Base-by-base conservation (phyloP, 1,140 invertebrate genomes). In the Pogonomyrmex barbatus region DNA sequence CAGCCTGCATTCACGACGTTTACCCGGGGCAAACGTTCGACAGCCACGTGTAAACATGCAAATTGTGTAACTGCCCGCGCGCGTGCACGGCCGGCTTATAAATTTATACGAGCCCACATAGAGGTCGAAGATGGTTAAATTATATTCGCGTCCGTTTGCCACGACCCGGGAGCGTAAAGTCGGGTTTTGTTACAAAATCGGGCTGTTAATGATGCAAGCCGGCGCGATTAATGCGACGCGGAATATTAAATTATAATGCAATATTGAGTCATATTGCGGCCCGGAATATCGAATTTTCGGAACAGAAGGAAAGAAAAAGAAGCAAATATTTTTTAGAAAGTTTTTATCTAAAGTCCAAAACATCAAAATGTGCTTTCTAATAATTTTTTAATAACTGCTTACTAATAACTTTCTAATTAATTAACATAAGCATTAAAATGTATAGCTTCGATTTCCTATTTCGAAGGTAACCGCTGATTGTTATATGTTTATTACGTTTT, bases 1-100 rank as follows among this genome's bases (percentile, higher is more conserved):
- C 47, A 58, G 58, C 36, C 45, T 54, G 82, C 62, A 85, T 85
- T 54, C 86, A 65, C 62, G 78, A 70, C 67, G 77, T 87, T 87
- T 87, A 86, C 85, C 47, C 63, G 39, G 47, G 8, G 86, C 70
- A 87, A 87, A 87, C 71, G 78, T 87, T 70, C 47, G 54, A 47
- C 70, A 47, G 62, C 56, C 73, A 39, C 65, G 73, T 47, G 58
- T 70, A 79, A 88, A 87, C 71, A 60, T 77, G 68, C 85, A 70
- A 87, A 87, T 82, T 71, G 84, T 56, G 76, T 71, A 85, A 62
- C 63, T 62, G 45, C 50, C 50, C 39, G 62, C 62, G 33, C 33
- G 76, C 33, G 60, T 42, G 58, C 84, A 47, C 58, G 39, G 39
- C 17, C 60, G 52, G 70, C 60, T 85, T 75, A 75, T 87, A 78